A percentile compares a stretch with the other conserved stretches of the same genome.
Conservation (phyloP, 1,140 invertebrate species). For the Aleiodes sp. region DNA sequence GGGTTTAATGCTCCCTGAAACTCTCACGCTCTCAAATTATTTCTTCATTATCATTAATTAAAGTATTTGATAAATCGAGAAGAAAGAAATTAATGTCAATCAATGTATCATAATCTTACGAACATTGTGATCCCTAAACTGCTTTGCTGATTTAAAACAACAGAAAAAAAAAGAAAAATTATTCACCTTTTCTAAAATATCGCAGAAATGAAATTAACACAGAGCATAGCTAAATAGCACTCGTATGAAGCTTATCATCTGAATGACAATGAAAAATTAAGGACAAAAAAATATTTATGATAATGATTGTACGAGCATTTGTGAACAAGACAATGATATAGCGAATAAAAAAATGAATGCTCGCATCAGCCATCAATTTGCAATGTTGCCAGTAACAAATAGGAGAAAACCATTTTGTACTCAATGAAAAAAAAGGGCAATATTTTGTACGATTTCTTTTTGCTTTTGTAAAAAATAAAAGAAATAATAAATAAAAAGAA, state of each 20-base stretch:
- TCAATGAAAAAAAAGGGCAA: no score
- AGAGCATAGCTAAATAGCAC: neutral
- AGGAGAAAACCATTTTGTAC: no score
- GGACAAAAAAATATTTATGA: slow-evolving; percentile 6
- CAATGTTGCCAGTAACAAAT: neutral
- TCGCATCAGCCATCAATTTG: neutral
- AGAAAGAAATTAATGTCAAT: no score
- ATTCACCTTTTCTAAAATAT: neutral
- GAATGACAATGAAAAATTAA: neutral
- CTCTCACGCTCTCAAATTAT: no score
- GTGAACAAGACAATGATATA: slow-evolving; percentile 14
- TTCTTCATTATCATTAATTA: no score
- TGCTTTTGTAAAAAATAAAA: no score
- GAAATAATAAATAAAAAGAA: slow-evolving; percentile 7
- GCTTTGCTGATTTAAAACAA: neutral
- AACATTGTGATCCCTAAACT: no score
- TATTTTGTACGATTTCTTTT: no score
- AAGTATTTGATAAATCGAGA: no score
- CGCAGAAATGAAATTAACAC: neutral
- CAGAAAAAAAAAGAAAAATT: neutral
- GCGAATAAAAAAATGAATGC: neutral
- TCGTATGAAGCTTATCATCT: neutral
- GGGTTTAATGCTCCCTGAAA: no score
- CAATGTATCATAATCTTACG: no score
- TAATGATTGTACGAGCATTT: neutral